Evolutionary conservation across 30 jellyfish, hydroid and myxozoan species (phyloP), one percentile per base, ranked within the genome.

Genomic region (Pseudorhiza aurosa): DNA sequence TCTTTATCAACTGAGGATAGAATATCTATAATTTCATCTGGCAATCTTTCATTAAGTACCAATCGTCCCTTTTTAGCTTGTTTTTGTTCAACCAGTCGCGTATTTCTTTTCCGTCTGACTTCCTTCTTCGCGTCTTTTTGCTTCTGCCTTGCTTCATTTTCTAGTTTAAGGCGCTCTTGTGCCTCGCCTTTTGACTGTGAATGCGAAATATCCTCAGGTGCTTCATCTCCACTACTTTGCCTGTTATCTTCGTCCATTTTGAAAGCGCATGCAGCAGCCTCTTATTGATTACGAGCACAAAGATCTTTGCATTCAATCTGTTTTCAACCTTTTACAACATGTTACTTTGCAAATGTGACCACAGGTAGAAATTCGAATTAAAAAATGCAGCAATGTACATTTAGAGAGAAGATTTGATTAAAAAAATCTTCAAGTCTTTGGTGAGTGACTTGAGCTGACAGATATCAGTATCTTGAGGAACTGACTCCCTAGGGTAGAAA

Each of bases 141-240:
- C 45, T n/a, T 22, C 36, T 47, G 24, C 8, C 47, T 36, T 11
- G 82, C 35, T 21, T 87, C 89, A 8, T 28, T 47, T 30, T 68
- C 81, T 29, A 43, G 36, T 30, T 58, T 50, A n/a, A 25, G 77
- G 3, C 81, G 75, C 26, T 77, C 85, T 14, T 49, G 85, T 1
- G 97, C 97, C 9, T 30, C 55, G 27, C 40, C 37, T 51, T 72
- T 71, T 1, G 94, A 80, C 11, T 78, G 82, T 6, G 69, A 47
- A 9, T 29, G 89, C 4, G 88, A 50, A 0, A 87, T 27, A 39
- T 64, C 94, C 39, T 77, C 93, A 37, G 97, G 97, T 15, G 85
- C 93, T 15, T 87, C 97, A 42, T 87, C 94, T 1, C 71, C 93
- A 59, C 76, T 75, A 1, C 67, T 53, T 21, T 19, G 37, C 5